Percentiles rank a stretch among this genome's conserved stretches.
Evolutionary conservation across 2,797 vertebrate genomes (phyloP).

Genomic region (Malacoraja senta): DNA sequence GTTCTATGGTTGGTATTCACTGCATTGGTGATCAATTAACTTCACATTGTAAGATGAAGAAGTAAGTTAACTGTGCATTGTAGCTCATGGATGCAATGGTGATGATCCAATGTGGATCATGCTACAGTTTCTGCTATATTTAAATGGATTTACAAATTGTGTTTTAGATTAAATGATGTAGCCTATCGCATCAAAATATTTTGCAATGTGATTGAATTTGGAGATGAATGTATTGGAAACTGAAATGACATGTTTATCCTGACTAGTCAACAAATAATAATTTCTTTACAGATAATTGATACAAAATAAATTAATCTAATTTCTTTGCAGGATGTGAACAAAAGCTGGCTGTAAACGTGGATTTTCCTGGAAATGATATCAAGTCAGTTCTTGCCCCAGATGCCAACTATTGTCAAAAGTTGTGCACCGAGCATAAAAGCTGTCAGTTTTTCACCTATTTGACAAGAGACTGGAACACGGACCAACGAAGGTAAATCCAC

Average conservation of each 20-base stretch:
- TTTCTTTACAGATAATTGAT: neutral
- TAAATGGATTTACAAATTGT: too few relatives aligned
- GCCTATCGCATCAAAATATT: too few relatives aligned
- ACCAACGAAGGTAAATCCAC: neutral
- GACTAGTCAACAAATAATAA: neutral
- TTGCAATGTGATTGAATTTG: neutral
- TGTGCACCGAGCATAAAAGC: neutral
- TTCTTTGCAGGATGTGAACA: neutral
- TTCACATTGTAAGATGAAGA: too few relatives aligned
- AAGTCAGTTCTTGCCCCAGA: neutral
- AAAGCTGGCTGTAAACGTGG: neutral
- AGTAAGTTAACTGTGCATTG: too few relatives aligned
- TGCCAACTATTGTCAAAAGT: neutral
- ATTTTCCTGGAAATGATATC: conserved; percentile 20
- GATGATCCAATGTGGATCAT: too few relatives aligned
- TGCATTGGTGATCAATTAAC: too few relatives aligned
- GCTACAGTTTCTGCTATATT: too few relatives aligned
- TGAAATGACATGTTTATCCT: too few relatives aligned
- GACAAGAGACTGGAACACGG: neutral
- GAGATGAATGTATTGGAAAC: too few relatives aligned
- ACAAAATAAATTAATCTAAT: neutral
- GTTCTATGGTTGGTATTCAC: too few relatives aligned
- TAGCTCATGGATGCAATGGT: too few relatives aligned
- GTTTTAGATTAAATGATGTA: too few relatives aligned
- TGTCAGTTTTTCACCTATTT: neutral